These are phyloP conservation scores for Epizoanthus illoricatus DNA, from an alignment of 92 coral and sea anemone genomes.

Conservation along the genomic window DNA sequence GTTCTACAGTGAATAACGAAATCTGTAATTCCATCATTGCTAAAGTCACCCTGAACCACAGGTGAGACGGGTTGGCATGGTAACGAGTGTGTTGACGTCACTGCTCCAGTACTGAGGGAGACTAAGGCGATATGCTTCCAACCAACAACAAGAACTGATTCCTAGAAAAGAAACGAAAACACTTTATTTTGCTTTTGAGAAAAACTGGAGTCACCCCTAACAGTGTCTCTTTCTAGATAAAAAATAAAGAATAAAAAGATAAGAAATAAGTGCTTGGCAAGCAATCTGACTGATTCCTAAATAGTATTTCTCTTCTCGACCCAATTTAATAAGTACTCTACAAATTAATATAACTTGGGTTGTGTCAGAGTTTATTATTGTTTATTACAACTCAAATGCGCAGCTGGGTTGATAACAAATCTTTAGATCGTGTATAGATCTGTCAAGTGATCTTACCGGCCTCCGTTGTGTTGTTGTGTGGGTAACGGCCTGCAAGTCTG, in stretches of 20 bases:
- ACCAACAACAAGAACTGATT: conserved; percentile 75
- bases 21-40: conserved; percentile 85
- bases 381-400: neutral
- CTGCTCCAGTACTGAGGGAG: conserved; percentile 75
- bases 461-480: conserved; percentile 11
- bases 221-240: too few relatives aligned
- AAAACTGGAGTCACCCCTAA: too few relatives aligned
- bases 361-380: too few relatives aligned
- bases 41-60: conserved; percentile 84
- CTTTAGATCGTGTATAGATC: neutral
- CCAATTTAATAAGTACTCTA: too few relatives aligned
- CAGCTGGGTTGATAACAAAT: too few relatives aligned
- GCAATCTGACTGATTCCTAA: too few relatives aligned
- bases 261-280: too few relatives aligned
- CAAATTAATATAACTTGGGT: too few relatives aligned
- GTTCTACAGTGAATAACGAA: conserved; percentile 78
- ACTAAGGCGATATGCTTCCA: conserved; percentile 65
- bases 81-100: conserved; percentile 79
- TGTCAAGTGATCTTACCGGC: conserved; percentile 15
- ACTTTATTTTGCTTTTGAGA: too few relatives aligned
- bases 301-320: too few relatives aligned
- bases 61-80: conserved; percentile 89
- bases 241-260: too few relatives aligned
- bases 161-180: conserved; percentile 42
- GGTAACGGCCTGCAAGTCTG: conserved; percentile 46